Evolutionary conservation across 2,113 vertebrate genomes (phyloP).

Genomic region (Ibidorhyncha struthersii): DNA sequence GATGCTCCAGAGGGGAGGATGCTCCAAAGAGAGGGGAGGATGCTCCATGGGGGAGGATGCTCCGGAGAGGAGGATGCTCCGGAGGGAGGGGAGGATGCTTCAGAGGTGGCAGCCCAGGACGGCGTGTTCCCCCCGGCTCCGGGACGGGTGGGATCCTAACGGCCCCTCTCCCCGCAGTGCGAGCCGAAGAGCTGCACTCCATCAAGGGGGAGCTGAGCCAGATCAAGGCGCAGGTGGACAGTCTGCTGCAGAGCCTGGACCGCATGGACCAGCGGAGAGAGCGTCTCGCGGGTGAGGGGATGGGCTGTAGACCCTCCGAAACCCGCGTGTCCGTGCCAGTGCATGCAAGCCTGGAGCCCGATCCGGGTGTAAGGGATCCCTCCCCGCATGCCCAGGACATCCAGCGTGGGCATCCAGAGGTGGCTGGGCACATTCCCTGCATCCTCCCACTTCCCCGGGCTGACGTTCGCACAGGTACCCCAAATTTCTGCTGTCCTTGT

Average conservation of each 20-base stretch:
- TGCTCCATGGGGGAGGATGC: neutral
- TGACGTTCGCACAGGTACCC: neutral
- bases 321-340: fast-evolving
- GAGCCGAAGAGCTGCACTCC: conserved; percentile 82
- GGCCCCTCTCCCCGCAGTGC: conserved; percentile 62
- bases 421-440: neutral
- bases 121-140: fast-evolving
- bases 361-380: neutral
- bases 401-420: neutral
- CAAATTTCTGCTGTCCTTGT: neutral
- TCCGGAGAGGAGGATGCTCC: neutral
- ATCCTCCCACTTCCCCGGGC: neutral
- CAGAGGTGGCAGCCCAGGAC: neutral
- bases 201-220: conserved; percentile 87
- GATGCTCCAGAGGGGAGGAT: neutral
- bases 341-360: fast-evolving
- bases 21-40: neutral
- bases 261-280: conserved; percentile 81
- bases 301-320: fast-evolving
- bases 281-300: conserved; percentile 57
- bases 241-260: conserved; percentile 85
- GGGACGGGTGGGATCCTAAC: neutral
- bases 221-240: conserved; percentile 91
- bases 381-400: neutral
- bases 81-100: neutral